A percentile compares a stretch with the other conserved stretches of the same genome.
These are phyloP conservation scores for Pogonomyrmex barbatus DNA, from an alignment of 1,140 invertebrate species.

Conservation along the genomic window DNA sequence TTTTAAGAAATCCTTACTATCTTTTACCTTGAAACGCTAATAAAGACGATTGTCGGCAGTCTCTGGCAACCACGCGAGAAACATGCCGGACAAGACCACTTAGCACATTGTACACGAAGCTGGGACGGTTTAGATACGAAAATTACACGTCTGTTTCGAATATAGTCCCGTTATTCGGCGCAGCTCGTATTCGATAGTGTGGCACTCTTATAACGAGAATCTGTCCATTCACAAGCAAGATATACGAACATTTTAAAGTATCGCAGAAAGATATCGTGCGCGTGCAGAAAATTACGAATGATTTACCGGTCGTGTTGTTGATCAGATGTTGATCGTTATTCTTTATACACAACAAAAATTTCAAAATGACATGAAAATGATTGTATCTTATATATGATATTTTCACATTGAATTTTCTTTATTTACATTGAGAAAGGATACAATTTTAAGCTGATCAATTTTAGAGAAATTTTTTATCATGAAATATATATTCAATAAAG, in stretches of 20 bases:
- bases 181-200: slow-evolving; percentile 4
- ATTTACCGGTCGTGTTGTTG: not conserved
- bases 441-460: not conserved
- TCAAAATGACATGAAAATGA: slow-evolving; percentile 1
- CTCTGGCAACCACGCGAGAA: slow-evolving; percentile 47
- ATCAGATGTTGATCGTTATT: not conserved
- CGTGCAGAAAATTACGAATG: slow-evolving; percentile 29
- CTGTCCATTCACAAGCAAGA: not conserved
- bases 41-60: slow-evolving; percentile 54
- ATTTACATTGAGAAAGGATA: not conserved
- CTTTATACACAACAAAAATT: not conserved
- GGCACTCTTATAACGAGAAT: not conserved
- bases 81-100: slow-evolving; percentile 62
- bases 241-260: slow-evolving; percentile 26
- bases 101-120: slow-evolving; percentile 55
- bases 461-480: not conserved
- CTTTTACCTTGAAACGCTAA: slow-evolving; percentile 53
- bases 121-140: slow-evolving; percentile 55
- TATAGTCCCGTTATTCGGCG: slow-evolving; percentile 46
- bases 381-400: not conserved
- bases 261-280: not conserved
- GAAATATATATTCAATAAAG: not conserved
- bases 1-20: slow-evolving; percentile 33
- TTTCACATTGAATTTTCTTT: not conserved
- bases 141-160: slow-evolving; percentile 52